Evolutionary conservation across 2,888 invertebrate genomes (phyloP), one percentile per base, ranked within the genome.

Genomic region (Coelogynopora nodosa): DNA sequence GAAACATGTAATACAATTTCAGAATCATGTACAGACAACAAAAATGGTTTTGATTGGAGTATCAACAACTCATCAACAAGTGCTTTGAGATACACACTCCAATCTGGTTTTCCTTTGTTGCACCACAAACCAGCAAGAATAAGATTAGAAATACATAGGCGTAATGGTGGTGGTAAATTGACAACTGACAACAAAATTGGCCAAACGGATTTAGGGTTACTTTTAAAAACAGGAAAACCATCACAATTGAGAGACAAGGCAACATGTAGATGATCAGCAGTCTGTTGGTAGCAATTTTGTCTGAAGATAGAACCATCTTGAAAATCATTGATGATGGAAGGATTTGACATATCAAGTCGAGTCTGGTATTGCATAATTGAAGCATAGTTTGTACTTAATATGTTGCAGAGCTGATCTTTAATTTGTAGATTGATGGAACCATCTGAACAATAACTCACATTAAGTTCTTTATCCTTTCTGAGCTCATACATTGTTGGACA

Each of bases 81-180:
- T 74, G 27, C 23, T 26, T 74, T 74, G 5, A 74, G 23, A 74
- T 74, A 74, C 2, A 74, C 23, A 74, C 23, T 23, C 74, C 74
- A 74, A 23, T 74, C 27, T 74, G 74, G 74, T 74, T 74, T 74
- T n/a, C 74, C 74, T 74, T 74, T 74, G 27, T 74, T 74, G 23
- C 74, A 13, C 74, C 74, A 74, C 74, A 74, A 74, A 26, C 74
- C 74, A 13, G 23, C 74, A 74, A 74, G 27, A 2, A 74, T 5
- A 2, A 74, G 74, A 23, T 74, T 74, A 5, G 74, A 5, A 74
- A 74, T 74, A 74, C 27, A n/a, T 74, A n/a, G 74, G 2, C 2
- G 74, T 26, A 74, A 74, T n/a, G 2, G 74, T 26, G 74, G 74
- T 5, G 74, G 74, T 26, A 74, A 74, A 23, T 74, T 26, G 23